Evolutionary conservation across 2,888 invertebrate species (phyloP), one percentile per base, ranked within the genome.

Genomic region (Sesia bembeciformis): DNA sequence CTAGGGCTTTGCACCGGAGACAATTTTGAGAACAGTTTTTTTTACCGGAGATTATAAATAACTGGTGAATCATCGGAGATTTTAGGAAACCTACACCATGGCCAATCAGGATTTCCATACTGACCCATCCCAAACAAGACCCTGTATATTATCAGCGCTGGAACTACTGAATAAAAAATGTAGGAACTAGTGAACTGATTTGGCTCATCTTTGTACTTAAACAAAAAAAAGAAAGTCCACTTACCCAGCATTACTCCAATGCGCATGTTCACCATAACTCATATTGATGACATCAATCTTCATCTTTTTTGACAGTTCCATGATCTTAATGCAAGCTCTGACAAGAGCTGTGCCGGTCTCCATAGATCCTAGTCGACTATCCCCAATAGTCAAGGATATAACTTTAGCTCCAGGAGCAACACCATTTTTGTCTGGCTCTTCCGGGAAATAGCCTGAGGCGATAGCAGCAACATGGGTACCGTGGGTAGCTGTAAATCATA

Each of bases 391-490:
- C 52, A 99, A 89, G 0, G 98, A 97, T 43, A 99, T 92, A 54
- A 99, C 93, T 84, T 97, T 96, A 3, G 99, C 98, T 41, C 98
- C 99, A 0, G 99, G 99, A 0, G 99, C 98, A 0, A 98, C 93
- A 3, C 99, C 99, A 83, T 98, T 97, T 61, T 94, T 91, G 65
- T 97, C 97, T 0, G 96, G 95, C 54, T 93, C 92, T 39, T 95
- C 94, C 0, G 96, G 94, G 82, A 96, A 97, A 84, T 95, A 92
- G 0, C 96, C 98, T 1, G 98, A 94, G 1, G 98, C 97, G 65
- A 99, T 99, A 5, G 97, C 96, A 0, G 98, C 97, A 4, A 99
- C 99, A 80, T 99, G 99, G 0, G 98, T 98, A 40, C 98, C 99
- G 81, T 99, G 99, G 53, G 96, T 94, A 6, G 98, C 98, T 97